Conservation (phyloP, 53 echinoderm and acorn worm species). For the Paelopatides confundens region DNA sequence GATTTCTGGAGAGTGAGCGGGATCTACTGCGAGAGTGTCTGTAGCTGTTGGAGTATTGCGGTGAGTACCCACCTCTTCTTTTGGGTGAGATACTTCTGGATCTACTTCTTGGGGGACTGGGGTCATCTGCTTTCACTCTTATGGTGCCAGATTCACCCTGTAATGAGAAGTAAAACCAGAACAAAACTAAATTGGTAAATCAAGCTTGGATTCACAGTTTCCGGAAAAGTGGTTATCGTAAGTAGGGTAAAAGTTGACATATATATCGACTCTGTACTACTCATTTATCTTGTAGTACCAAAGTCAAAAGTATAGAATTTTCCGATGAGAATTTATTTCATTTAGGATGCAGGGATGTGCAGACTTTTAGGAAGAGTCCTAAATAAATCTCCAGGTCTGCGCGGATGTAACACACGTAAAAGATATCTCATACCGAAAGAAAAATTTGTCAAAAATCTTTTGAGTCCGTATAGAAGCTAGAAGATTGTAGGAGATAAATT, state of each 20-base stretch:
- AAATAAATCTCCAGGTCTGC: too few relatives aligned
- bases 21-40: constrained; percentile 57
- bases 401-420: too few relatives aligned
- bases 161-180: not conserved
- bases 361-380: too few relatives aligned
- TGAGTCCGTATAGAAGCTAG: too few relatives aligned
- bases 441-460: too few relatives aligned
- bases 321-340: not conserved
- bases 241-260: too few relatives aligned
- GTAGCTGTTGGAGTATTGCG: constrained; percentile 1
- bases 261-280: too few relatives aligned
- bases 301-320: too few relatives aligned
- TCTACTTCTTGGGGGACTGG: constrained; percentile 52
- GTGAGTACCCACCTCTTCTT: constrained; percentile 30
- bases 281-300: too few relatives aligned
- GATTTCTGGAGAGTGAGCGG: constrained; percentile 26
- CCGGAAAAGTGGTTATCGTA: too few relatives aligned
- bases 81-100: constrained; percentile 73
- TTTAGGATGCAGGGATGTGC: not conserved
- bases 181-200: not conserved
- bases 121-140: constrained; percentile 14
- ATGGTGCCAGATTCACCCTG: constrained; percentile 4
- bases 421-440: too few relatives aligned
- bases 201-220: not conserved
- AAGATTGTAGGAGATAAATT: too few relatives aligned